Percentiles rank a stretch among this genome's conserved stretches.
phyloP scores from a whole-genome alignment of 1,140 invertebrate genomes.

The Cataglyphis hispanica region DNA sequence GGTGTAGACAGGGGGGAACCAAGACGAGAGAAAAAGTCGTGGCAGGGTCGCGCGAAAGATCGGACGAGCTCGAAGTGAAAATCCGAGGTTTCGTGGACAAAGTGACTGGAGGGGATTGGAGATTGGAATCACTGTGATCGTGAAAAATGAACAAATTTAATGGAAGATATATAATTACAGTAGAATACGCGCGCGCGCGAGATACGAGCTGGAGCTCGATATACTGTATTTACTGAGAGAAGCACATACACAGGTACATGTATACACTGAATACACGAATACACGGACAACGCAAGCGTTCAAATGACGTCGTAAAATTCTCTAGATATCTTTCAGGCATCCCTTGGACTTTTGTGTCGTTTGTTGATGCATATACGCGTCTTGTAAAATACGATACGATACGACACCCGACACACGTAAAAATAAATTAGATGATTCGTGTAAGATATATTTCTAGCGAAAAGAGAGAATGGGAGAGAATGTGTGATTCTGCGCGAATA shows the following conservation, averaged over 20 bases:
- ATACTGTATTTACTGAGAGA: slow-evolving; percentile 30
- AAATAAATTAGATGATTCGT: slow-evolving; percentile 71
- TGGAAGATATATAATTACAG: slow-evolving; percentile 40
- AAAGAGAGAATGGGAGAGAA: slow-evolving; percentile 9
- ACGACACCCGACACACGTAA: slow-evolving; percentile 58
- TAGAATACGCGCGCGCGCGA: slow-evolving; percentile 19
- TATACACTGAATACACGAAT: neutral
- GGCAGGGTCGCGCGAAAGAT: neutral
- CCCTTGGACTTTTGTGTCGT: slow-evolving; percentile 32
- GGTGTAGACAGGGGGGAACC: neutral
- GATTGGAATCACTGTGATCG: slow-evolving; percentile 73
- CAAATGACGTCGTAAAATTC: slow-evolving; percentile 37
- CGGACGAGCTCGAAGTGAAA: slow-evolving; percentile 15
- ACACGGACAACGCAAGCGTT: slow-evolving; percentile 20
- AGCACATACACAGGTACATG: neutral
- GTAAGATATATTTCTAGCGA: slow-evolving; percentile 76
- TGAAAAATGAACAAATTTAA: slow-evolving; percentile 72
- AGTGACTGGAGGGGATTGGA: slow-evolving; percentile 39
- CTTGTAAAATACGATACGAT: slow-evolving; percentile 74
- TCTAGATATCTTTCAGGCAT: slow-evolving; percentile 22
- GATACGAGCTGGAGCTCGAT: slow-evolving; percentile 34
- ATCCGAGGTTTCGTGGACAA: slow-evolving; percentile 36
- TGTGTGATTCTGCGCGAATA: slow-evolving; percentile 12
- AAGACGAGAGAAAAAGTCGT: neutral
- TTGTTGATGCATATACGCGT: slow-evolving; percentile 29